A percentile compares a stretch with the other conserved stretches of the same genome.
These are phyloP conservation scores for Noctua pronuba DNA, from an alignment of 2,888 invertebrate genomes.

Conservation along the genomic window DNA sequence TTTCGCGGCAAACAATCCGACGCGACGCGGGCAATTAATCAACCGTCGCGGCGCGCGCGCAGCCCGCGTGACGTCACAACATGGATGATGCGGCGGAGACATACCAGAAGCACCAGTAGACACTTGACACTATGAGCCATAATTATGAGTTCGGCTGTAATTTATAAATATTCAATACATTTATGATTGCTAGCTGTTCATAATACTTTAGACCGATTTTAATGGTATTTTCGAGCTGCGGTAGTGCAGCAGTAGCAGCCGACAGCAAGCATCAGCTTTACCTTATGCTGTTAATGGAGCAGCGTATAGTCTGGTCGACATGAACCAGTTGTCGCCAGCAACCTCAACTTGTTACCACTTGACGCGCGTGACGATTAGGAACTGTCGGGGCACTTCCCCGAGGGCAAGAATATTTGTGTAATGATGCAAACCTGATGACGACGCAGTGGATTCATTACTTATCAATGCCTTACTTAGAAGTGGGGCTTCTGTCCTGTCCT, in stretches of 20 bases:
- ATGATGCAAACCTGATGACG: neutral
- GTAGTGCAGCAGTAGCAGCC: neutral
- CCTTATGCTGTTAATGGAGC: neutral
- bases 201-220: neutral
- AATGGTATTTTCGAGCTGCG: neutral
- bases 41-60: slow-evolving; percentile 35
- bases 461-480: neutral
- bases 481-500: slow-evolving; percentile 18
- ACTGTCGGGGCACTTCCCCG: too few relatives aligned
- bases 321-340: neutral
- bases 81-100: neutral
- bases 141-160: neutral
- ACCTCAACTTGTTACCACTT: neutral
- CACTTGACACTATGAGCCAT: neutral
- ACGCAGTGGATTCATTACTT: neutral
- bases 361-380: neutral
- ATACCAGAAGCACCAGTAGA: slow-evolving; percentile 11
- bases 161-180: neutral
- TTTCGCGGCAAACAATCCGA: slow-evolving; percentile 58
- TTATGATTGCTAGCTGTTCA: neutral
- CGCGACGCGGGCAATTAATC: slow-evolving; percentile 50
- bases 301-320: neutral
- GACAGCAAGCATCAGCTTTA: neutral
- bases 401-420: neutral
- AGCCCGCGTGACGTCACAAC: slow-evolving; percentile 38